Evolutionary conservation across 2,888 invertebrate genomes (phyloP), one percentile per base, ranked within the genome.

Genomic region (Acleris sparsana): DNA sequence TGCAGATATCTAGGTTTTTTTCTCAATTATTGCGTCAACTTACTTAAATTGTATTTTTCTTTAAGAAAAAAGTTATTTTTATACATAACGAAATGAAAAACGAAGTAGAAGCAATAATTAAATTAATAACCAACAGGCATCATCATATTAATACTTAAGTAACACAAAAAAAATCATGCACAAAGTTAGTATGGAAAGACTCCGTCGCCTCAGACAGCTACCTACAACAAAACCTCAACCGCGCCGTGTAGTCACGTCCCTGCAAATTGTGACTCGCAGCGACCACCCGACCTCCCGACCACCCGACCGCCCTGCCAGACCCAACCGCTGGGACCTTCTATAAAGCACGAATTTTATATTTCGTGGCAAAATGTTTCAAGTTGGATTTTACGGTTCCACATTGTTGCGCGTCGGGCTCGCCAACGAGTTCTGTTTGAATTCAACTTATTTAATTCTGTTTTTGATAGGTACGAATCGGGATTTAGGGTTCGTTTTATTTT

Each of bases 311-410:
- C 46, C 46, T 16, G 17, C 46, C 46, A 46, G 46, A 46, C 46
- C 39, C 46, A 46, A 16, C 46, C 46, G 46, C 46, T 11, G n/a
- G 57, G 57, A 44, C 57, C 49, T 25, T 22, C 20, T 56, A 43
- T 22, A 29, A 53, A 16, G 39, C 18, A 20, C 46, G 46, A 57
- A 57, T 57, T 57, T 57, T 57, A 57, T 57, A 57, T 57, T 57
- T 57, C 25, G 56, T 56, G 13, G 46, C 56, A 44, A 57, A 57
- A 57, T 57, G 46, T 57, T 57, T 46, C 39, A 18, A 44, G 56
- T 44, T n/a, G 17, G 17, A 53, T 33, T 53, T 43, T 46, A 57
- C 46, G 25, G 20, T 25, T n/a, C 17, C n/a, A 5, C 46, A 22
- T 11, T 16, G 39, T 55, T 39, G 13, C 43, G 55, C 5, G 20